phyloP scores from a whole-genome alignment of 2,797 vertebrate genomes.

The Danionella dracula region DNA sequence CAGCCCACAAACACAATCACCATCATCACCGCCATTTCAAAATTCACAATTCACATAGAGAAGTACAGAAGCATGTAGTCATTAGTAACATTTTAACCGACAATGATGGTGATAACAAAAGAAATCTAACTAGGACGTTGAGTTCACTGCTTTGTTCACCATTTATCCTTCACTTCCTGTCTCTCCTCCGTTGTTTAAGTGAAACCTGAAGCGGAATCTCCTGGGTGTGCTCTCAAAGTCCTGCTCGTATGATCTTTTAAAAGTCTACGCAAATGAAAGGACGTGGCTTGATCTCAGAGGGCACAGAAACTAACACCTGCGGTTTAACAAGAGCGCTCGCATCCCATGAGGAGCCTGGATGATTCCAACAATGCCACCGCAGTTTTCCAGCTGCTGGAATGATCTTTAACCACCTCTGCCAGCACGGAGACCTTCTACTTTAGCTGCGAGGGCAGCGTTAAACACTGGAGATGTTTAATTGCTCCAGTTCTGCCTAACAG shows the following conservation, averaged over 20 bases:
- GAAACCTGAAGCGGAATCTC: constrained; percentile 14
- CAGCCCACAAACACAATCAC: not conserved
- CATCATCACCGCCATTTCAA: not conserved
- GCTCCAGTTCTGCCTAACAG: constrained; percentile 3
- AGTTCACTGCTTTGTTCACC: not conserved
- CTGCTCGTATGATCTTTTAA: not conserved
- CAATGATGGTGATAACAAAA: too few species aligned
- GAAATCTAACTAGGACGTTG: too few species aligned
- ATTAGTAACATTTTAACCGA: not conserved
- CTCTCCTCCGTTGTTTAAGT: constrained; percentile 18
- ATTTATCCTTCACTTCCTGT: not conserved
- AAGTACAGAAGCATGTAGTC: not conserved
- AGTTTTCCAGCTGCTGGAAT: not conserved
- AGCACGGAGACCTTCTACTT: too few species aligned
- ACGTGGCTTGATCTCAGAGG: not conserved
- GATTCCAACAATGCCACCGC: not conserved
- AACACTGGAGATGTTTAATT: constrained; percentile 14
- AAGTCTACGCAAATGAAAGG: not conserved
- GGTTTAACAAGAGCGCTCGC: not conserved
- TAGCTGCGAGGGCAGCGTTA: constrained; percentile 13
- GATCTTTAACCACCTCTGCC: not conserved
- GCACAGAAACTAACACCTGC: not conserved
- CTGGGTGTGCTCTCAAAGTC: not conserved
- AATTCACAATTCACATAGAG: not conserved
- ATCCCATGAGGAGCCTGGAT: not conserved